Conservation (phyloP, 1,140 invertebrate species). For the Zaprionus ornatus region DNA sequence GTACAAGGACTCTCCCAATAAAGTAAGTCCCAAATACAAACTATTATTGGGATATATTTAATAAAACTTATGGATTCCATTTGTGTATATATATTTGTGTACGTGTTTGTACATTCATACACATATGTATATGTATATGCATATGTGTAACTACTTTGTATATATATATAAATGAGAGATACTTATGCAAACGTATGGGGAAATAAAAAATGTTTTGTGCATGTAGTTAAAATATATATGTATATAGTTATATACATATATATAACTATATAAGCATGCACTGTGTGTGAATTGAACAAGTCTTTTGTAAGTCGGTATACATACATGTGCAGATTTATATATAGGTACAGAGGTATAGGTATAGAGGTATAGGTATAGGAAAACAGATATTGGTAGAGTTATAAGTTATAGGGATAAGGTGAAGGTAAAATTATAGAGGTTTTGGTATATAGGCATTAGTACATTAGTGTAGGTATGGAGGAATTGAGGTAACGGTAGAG, state of each 20-base stretch:
- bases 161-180: neutral
- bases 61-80: neutral
- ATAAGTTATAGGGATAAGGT: neutral
- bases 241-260: neutral
- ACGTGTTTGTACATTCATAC: neutral
- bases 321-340: neutral
- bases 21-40: neutral
- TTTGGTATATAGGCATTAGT: neutral
- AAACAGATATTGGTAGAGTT: neutral
- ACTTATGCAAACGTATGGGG: neutral
- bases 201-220: neutral
- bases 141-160: too few relatives aligned
- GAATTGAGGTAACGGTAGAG: too few relatives aligned
- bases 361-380: neutral
- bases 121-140: neutral
- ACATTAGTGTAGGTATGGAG: too few relatives aligned
- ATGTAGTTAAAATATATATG: neutral
- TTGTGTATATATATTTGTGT: neutral
- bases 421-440: neutral
- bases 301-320: slow-evolving; percentile 22
- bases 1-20: slow-evolving; percentile 11
- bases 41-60: neutral
- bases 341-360: neutral
- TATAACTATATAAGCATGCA: neutral
- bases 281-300: slow-evolving; percentile 19